Evolutionary conservation across 2,797 vertebrate genomes (phyloP).

Genomic region (Rhabdophis nuchalis): DNA sequence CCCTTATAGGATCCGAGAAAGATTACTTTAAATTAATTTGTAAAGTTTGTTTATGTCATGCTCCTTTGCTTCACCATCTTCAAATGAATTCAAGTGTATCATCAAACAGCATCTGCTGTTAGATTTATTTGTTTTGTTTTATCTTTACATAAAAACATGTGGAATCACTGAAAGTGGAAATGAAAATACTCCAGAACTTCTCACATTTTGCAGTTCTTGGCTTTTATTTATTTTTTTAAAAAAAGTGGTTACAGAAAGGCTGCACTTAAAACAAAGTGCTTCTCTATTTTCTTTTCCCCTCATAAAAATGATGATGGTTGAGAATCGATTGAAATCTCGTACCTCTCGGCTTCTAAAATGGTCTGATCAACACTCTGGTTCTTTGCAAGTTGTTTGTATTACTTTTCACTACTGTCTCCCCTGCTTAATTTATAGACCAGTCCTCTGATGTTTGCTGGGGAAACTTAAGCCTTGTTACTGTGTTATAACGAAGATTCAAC

Average conservation of each 20-base stretch:
- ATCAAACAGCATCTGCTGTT: neutral
- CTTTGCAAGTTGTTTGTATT: neutral
- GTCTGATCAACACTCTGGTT: neutral
- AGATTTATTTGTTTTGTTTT: neutral
- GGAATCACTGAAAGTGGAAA: neutral
- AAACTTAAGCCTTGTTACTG: neutral
- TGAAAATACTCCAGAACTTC: neutral
- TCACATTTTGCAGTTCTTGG: neutral
- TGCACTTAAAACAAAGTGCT: neutral
- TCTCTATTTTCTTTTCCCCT: neutral
- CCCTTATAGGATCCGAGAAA: constrained; percentile 44
- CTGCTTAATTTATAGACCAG: neutral
- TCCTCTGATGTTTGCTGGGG: neutral
- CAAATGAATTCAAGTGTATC: neutral
- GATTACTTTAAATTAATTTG: constrained; percentile 4
- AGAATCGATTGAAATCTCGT: neutral
- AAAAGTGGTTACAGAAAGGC: neutral
- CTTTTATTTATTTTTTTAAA: neutral
- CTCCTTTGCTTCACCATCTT: neutral
- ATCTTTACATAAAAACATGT: neutral
- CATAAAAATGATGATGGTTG: neutral
- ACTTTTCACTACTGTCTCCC: neutral
- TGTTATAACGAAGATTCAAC: neutral
- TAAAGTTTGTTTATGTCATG: constrained; percentile 21
- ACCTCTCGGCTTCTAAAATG: neutral